These are phyloP conservation scores for Drosophila anomelani DNA, from an alignment of 2,888 invertebrate genomes.

Conservation along the genomic window DNA sequence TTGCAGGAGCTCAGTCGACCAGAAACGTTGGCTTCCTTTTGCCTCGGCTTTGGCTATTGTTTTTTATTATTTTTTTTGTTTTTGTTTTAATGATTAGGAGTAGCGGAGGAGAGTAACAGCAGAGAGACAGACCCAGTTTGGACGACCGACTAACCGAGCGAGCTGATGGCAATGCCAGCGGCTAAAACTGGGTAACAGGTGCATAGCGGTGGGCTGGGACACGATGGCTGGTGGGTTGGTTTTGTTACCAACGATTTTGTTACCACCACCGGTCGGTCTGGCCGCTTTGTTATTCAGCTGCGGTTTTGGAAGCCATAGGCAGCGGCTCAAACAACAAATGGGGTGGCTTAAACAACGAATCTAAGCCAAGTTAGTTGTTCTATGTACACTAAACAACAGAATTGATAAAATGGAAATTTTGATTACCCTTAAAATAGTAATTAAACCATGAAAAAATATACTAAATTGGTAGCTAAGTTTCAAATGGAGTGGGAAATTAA, in stretches of 20 bases:
- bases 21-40: constrained; percentile 78
- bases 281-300: constrained; percentile 27
- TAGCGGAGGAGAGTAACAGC: not conserved
- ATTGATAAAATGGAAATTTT: not conserved
- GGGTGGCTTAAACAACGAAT: constrained; percentile 33
- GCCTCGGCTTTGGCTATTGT: constrained; percentile 42
- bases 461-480: not conserved
- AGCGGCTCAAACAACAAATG: constrained; percentile 16
- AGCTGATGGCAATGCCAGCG: constrained; percentile 48
- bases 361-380: constrained; percentile 30
- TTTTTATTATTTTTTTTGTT: constrained; percentile 10
- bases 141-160: constrained; percentile 73
- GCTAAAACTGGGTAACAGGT: constrained; percentile 75
- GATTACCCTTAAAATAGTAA: not conserved
- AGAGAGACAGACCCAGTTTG: constrained; percentile 64
- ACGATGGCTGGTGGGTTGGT: constrained; percentile 18
- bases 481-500: not conserved
- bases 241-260: constrained; percentile 49
- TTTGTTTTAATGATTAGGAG: constrained; percentile 44
- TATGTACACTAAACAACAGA: constrained; percentile 11
- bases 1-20: constrained; percentile 71
- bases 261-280: constrained; percentile 48
- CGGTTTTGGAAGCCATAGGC: constrained; percentile 71
- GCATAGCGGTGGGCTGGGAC: constrained; percentile 43
- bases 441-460: not conserved